phyloP scores from a whole-genome alignment of 53 echinoderm and acorn worm species.

The Patiria pectinifera region DNA sequence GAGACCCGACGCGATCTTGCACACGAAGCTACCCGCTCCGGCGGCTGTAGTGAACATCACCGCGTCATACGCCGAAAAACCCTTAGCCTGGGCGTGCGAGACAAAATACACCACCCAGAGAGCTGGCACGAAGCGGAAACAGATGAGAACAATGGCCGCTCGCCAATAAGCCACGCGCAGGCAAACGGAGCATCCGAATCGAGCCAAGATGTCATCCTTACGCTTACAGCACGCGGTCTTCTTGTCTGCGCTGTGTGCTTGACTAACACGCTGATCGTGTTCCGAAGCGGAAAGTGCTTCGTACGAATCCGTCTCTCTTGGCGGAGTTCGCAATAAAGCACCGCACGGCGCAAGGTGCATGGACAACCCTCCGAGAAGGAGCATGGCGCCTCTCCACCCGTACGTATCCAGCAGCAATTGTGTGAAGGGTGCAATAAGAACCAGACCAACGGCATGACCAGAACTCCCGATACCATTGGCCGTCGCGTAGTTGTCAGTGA shows the following conservation, averaged over 20 bases:
- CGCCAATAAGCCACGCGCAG: background rate
- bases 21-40: background rate
- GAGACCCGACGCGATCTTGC: background rate
- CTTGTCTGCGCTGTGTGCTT: too few species aligned
- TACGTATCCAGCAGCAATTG: conserved; percentile 11
- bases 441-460: background rate
- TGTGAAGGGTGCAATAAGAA: background rate
- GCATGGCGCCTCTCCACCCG: conserved; percentile 5
- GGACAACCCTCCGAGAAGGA: background rate
- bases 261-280: too few species aligned
- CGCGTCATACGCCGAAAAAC: background rate
- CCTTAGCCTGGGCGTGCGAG: background rate
- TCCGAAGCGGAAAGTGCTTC: too few species aligned
- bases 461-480: background rate
- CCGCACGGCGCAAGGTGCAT: background rate
- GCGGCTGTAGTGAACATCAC: background rate
- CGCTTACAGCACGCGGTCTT: background rate
- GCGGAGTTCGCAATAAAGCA: background rate
- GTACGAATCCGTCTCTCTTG: background rate
- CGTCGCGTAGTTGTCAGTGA: background rate
- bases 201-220: background rate
- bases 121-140: background rate
- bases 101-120: background rate
- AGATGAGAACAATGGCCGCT: background rate
- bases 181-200: background rate